phyloP scores from a whole-genome alignment of 2,797 vertebrate genomes.

The Meriones psammophilus region DNA sequence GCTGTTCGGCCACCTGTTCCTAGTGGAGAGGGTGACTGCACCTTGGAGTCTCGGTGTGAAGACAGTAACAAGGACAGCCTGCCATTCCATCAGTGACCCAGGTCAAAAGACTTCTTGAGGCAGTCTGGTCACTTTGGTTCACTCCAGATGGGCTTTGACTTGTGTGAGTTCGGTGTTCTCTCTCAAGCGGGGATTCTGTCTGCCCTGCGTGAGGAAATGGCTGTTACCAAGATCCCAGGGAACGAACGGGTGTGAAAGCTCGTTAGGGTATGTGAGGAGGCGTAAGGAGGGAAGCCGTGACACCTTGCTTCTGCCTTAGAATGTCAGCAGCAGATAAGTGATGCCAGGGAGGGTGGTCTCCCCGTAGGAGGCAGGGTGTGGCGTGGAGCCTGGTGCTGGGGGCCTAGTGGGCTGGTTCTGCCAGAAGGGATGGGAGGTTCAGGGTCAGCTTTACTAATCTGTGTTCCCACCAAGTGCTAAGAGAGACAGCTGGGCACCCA shows the following conservation, averaged over 20 bases:
- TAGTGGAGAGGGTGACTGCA: neutral
- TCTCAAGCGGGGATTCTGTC: neutral
- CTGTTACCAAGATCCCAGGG: neutral
- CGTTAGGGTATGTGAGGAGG: neutral
- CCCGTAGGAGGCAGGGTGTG: neutral
- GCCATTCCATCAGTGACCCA: neutral
- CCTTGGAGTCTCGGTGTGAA: neutral
- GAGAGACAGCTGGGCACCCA: neutral
- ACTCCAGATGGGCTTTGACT: neutral
- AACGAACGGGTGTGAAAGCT: neutral
- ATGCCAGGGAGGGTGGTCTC: neutral
- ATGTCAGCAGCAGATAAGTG: neutral
- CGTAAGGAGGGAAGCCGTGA: neutral
- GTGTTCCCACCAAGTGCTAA: neutral
- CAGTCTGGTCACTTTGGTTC: neutral
- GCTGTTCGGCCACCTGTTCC: neutral
- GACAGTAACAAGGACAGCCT: neutral
- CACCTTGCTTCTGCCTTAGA: neutral
- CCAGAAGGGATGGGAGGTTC: neutral
- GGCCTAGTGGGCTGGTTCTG: neutral
- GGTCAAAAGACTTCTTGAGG: neutral
- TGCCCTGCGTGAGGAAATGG: neutral
- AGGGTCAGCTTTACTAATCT: neutral
- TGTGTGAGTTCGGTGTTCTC: neutral
- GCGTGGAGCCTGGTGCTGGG: neutral